Conservation (phyloP, 2,113 vertebrate species). For the Melanotaenia duboulayi region DNA sequence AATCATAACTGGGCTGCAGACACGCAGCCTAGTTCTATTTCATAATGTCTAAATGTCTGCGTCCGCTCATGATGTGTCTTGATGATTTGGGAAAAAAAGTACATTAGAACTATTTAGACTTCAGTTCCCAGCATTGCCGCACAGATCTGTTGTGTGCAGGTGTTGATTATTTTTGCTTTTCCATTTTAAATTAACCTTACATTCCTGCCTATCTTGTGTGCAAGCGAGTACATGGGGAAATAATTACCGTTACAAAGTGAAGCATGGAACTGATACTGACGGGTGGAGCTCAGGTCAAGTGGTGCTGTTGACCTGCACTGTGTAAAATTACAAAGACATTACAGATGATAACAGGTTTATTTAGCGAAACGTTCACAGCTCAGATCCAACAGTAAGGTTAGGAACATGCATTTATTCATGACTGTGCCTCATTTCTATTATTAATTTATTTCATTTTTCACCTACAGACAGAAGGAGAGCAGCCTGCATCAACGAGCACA, state of each 20-base stretch:
- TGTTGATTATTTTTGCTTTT: constrained; percentile 15
- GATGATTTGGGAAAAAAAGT: too few species aligned
- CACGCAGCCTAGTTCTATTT: too few species aligned
- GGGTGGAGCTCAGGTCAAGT: constrained; percentile 49
- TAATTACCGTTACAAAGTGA: constrained; percentile 3
- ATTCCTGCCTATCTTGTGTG: neutral
- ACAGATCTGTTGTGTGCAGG: too few species aligned
- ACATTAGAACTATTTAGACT: neutral
- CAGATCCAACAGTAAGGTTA: constrained; percentile 30
- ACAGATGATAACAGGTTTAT: constrained; percentile 37
- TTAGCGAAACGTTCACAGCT: constrained; percentile 40
- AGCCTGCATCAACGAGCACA: constrained; percentile 1
- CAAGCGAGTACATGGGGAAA: constrained; percentile 9
- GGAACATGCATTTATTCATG: constrained; percentile 54
- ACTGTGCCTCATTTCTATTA: constrained; percentile 31
- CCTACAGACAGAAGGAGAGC: constrained; percentile 40
- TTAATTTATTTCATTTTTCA: constrained; percentile 43
- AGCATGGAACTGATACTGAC: neutral
- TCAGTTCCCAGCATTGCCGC: constrained; percentile 14
- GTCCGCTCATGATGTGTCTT: too few species aligned
- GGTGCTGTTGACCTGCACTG: constrained; percentile 33
- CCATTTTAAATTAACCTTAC: constrained; percentile 11
- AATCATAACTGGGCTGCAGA: too few species aligned
- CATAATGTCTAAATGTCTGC: too few species aligned
- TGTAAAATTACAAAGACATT: constrained; percentile 45